Conservation (phyloP, 2,888 invertebrate genomes). For the Euproctis similis region DNA sequence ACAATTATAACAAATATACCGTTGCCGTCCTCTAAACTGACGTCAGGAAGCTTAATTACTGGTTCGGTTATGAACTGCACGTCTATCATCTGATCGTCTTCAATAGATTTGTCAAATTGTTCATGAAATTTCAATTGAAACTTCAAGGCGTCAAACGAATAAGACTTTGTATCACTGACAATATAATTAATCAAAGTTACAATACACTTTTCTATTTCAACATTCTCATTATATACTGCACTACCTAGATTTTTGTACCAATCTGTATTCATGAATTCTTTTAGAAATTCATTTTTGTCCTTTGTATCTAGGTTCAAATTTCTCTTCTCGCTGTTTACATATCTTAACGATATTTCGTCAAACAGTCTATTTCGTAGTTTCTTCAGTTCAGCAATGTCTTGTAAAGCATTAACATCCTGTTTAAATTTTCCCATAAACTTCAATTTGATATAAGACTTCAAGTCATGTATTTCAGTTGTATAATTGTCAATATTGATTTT, state of each 20-base stretch:
- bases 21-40: not conserved
- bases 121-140: not conserved
- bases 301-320: slow-evolving; percentile 15
- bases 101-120: not conserved
- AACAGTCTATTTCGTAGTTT: slow-evolving; percentile 25
- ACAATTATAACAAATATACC: slow-evolving; percentile 2
- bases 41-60: slow-evolving; percentile 3
- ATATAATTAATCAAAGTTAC: no score
- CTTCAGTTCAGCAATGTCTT: slow-evolving; percentile 31
- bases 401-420: slow-evolving; percentile 14
- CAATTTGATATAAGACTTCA: slow-evolving; percentile 34
- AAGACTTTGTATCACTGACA: not conserved
- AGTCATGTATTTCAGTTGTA: slow-evolving; percentile 20
- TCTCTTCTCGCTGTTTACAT: not conserved
- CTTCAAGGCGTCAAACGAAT: slow-evolving; percentile 1
- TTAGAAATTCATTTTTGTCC: slow-evolving; percentile 22
- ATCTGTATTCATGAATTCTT: slow-evolving; percentile 18
- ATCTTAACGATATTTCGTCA: slow-evolving; percentile 10
- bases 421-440: slow-evolving; percentile 26
- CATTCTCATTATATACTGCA: slow-evolving; percentile 9
- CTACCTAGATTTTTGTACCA: slow-evolving; percentile 26
- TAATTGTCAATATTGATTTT: slow-evolving; percentile 28
- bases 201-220: slow-evolving; percentile 29
- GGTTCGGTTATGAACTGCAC: slow-evolving; percentile 1
- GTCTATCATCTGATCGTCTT: not conserved